Conservation (phyloP, 2,113 vertebrate genomes). For the Pungitius pungitius region DNA sequence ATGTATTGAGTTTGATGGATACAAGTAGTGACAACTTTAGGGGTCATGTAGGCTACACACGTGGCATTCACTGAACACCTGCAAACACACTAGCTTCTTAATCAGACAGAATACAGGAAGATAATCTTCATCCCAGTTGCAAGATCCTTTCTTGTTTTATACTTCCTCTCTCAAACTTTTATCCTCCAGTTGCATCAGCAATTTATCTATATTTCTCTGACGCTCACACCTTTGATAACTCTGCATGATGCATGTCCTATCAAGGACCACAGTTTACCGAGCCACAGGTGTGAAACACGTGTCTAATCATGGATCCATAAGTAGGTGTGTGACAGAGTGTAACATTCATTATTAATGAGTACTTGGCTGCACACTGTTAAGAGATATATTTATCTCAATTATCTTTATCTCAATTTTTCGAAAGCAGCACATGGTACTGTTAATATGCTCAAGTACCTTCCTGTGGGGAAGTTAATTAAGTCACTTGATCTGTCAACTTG, state of each 20-base stretch:
- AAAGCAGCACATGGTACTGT: neutral
- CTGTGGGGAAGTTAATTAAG: neutral
- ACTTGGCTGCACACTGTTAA: conserved; percentile 44
- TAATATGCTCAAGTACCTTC: neutral
- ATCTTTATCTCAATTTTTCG: conserved; percentile 11
- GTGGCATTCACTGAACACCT: conserved; percentile 2
- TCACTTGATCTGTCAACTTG: conserved; percentile 5
- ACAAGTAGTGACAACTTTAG: conserved; percentile 16
- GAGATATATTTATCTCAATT: neutral
- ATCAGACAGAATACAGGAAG: conserved; percentile 17
- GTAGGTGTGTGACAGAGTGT: conserved; percentile 55
- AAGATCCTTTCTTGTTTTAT: conserved; percentile 38
- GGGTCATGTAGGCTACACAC: neutral
- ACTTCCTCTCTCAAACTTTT: conserved; percentile 42
- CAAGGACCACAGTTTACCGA: conserved; percentile 45
- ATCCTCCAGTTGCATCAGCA: conserved; percentile 1
- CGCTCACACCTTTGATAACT: neutral
- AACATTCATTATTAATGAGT: conserved; percentile 65
- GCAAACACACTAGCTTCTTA: conserved; percentile 8
- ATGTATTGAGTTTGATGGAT: conserved; percentile 35
- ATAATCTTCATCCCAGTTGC: conserved; percentile 17
- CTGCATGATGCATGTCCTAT: conserved; percentile 43
- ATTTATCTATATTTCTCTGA: neutral
- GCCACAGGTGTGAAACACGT: conserved; percentile 49
- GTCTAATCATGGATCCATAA: conserved; percentile 45